phyloP scores from a whole-genome alignment of 2,888 invertebrate genomes.

The Torymus tubicola region DNA sequence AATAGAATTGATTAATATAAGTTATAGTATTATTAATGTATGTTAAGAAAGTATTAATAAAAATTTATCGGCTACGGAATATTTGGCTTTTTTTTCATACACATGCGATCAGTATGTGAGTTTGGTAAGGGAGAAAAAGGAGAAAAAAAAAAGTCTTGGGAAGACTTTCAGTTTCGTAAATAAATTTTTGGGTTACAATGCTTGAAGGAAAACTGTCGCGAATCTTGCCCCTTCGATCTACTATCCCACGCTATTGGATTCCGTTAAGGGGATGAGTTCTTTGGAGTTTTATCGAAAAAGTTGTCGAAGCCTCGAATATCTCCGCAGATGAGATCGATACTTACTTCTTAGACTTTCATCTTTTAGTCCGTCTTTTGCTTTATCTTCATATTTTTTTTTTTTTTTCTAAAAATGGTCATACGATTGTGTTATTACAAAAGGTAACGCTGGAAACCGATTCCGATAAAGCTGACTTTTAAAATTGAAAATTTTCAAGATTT shows the following conservation, averaged over 20 bases:
- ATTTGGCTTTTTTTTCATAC: too few relatives aligned
- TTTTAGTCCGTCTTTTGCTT: conserved; percentile 32
- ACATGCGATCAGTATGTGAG: too few relatives aligned
- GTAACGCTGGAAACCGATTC: conserved; percentile 4
- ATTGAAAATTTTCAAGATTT: too few relatives aligned
- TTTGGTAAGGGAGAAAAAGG: neutral
- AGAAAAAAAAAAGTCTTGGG: neutral
- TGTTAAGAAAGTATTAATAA: too few relatives aligned
- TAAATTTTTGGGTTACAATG: conserved; percentile 49
- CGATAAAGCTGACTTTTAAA: neutral
- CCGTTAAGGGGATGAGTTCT: conserved; percentile 60
- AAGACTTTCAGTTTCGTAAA: conserved; percentile 34
- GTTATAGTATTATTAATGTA: too few relatives aligned
- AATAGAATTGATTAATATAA: too few relatives aligned
- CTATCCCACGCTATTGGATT: conserved; percentile 58
- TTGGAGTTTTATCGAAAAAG: conserved; percentile 66
- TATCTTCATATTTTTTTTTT: conserved; percentile 42
- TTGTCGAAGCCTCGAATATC: conserved; percentile 63
- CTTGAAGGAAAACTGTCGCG: conserved; percentile 42
- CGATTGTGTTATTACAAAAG: conserved; percentile 13
- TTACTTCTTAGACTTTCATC: conserved; percentile 55
- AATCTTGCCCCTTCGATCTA: conserved; percentile 57
- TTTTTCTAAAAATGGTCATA: conserved; percentile 24
- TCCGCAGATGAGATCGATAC: conserved; percentile 60
- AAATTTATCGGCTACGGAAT: too few relatives aligned